Base-by-base conservation (phyloP, 1,140 invertebrate species). In the Archegozetes longisetosus region DNA sequence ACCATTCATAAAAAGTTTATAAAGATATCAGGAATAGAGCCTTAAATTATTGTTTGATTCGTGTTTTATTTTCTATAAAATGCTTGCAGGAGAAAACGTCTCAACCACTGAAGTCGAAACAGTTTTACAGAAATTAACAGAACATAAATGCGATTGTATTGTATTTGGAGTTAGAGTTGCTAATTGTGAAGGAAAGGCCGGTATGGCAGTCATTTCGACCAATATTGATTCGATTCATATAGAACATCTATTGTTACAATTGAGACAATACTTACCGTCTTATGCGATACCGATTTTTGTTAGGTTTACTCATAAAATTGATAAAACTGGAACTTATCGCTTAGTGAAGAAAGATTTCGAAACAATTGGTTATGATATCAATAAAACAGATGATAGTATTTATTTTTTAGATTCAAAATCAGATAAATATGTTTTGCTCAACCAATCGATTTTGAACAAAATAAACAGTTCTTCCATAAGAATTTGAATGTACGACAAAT, bases 21-120 rank as follows among this genome's bases (percentile, higher is more conserved):
- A n/a, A n/a, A n/a, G n/a, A n/a, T n/a, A n/a, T n/a, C n/a, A n/a
- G n/a, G n/a, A n/a, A n/a, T n/a, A n/a, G n/a, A n/a, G n/a, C n/a
- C n/a, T n/a, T n/a, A n/a, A n/a, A n/a, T n/a, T n/a, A n/a, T n/a
- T n/a, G n/a, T n/a, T n/a, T n/a, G n/a, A n/a, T n/a, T n/a, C n/a
- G n/a, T n/a, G n/a, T n/a, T n/a, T n/a, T n/a, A n/a, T n/a, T n/a
- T n/a, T n/a, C n/a, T n/a, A n/a, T n/a, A n/a, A n/a, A n/a, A n/a
- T n/a, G n/a, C n/a, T n/a, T n/a, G n/a, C n/a, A 52, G 79, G 96
- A 20, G 96, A 99, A 76, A 99, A 99, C 74, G 94, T 98, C 2
- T 95, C 90, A 2, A 98, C 96, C 0, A 85, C 86, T 1, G 95
- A 99, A 77, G 86, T 99, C 1, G 95, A 99, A 75, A 86, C 83